These are phyloP conservation scores for Shinisaurus crocodilurus DNA, from an alignment of 2,113 vertebrate species.

Conservation along the genomic window DNA sequence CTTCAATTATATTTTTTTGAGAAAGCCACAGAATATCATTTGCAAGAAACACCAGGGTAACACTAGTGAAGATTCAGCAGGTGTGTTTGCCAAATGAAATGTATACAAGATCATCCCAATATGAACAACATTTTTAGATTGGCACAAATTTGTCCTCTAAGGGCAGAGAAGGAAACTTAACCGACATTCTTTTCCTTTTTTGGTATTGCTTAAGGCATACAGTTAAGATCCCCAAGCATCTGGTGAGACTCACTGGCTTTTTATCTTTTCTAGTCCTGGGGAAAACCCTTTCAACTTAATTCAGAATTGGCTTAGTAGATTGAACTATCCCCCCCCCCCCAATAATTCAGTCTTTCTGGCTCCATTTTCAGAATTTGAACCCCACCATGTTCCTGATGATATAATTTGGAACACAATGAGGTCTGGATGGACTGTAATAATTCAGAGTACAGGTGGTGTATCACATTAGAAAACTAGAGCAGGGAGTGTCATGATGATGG, in stretches of 20 bases:
- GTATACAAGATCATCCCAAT: background rate
- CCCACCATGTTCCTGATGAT: too few species aligned
- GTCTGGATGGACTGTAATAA: too few species aligned
- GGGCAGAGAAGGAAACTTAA: background rate
- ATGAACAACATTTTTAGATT: background rate
- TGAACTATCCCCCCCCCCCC: too few species aligned
- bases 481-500: too few species aligned
- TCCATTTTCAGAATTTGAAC: too few species aligned
- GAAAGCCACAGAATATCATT: background rate
- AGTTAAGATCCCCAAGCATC: background rate
- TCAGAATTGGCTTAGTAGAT: too few species aligned
- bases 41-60: background rate
- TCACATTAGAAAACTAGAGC: too few species aligned
- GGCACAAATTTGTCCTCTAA: background rate
- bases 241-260: background rate
- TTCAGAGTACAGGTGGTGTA: too few species aligned
- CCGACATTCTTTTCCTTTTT: background rate
- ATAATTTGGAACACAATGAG: too few species aligned
- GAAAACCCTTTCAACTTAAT: too few species aligned
- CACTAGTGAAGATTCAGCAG: background rate
- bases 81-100: background rate
- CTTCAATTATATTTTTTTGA: background rate
- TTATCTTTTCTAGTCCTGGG: background rate
- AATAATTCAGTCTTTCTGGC: too few species aligned
- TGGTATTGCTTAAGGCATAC: background rate